Conservation (phyloP, 2,888 invertebrate genomes). For the Piscicola geometra region DNA sequence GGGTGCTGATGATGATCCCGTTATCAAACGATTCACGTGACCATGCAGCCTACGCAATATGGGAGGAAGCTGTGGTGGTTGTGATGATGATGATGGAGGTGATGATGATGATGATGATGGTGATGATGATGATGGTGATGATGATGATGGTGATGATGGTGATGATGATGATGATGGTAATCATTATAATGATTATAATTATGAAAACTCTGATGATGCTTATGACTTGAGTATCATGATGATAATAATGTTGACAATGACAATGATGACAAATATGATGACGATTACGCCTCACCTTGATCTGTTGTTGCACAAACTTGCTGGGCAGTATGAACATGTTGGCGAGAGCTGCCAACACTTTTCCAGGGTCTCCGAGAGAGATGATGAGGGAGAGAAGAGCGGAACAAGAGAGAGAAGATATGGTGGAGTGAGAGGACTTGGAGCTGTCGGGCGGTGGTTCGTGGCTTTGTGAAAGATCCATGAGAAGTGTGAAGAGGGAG, state of each 20-base stretch:
- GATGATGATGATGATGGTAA: neutral
- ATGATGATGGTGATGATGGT: neutral
- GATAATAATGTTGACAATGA: neutral
- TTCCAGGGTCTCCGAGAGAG: slow-evolving; percentile 85
- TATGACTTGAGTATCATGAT: neutral
- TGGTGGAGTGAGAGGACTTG: slow-evolving; percentile 46
- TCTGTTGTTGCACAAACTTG: slow-evolving; percentile 71
- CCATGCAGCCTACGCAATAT: slow-evolving; percentile 79
- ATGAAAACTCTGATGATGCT: too few species aligned
- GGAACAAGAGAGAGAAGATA: slow-evolving; percentile 83
- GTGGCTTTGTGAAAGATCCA: slow-evolving; percentile 64
- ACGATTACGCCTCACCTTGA: slow-evolving; percentile 57
- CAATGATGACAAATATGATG: neutral
- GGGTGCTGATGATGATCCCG: slow-evolving; percentile 74
- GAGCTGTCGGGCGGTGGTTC: slow-evolving; percentile 25
- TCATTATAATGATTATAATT: neutral
- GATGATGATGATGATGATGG: neutral
- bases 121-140: neutral
- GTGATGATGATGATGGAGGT: neutral
- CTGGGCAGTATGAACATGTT: slow-evolving; percentile 80
- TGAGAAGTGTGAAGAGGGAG: slow-evolving; percentile 75
- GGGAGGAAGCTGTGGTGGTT: slow-evolving; percentile 62
- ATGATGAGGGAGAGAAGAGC: slow-evolving; percentile 86
- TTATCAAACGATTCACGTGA: slow-evolving; percentile 80
- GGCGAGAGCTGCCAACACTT: slow-evolving; percentile 77